Conservation (phyloP, 2,113 vertebrate species). For the Ailuropoda melanoleuca region DNA sequence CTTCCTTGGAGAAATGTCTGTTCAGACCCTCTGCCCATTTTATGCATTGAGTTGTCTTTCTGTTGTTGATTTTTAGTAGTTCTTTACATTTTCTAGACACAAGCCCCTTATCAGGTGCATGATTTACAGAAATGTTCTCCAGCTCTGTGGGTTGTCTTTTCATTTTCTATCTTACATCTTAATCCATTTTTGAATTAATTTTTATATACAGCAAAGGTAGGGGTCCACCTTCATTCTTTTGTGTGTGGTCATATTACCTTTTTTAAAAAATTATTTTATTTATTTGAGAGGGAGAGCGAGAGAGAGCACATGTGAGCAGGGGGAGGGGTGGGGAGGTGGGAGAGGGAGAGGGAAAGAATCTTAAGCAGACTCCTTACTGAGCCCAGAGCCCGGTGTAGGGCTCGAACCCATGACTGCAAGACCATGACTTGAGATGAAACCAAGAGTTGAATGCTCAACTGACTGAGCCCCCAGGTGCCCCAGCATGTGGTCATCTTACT, state of each 20-base stretch:
- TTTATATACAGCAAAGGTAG: neutral
- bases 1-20: neutral
- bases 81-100: neutral
- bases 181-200: neutral
- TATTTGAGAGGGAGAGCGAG: neutral
- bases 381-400: fast-evolving
- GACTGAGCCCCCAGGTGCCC: neutral
- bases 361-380: neutral
- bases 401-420: neutral
- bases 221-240: neutral
- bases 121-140: neutral
- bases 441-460: neutral
- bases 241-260: neutral
- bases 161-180: neutral
- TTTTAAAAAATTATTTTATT: neutral
- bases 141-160: neutral
- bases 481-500: neutral
- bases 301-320: neutral
- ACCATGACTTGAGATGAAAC: neutral
- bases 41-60: constrained; percentile 15
- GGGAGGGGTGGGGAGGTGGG: neutral
- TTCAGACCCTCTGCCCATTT: neutral
- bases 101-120: neutral
- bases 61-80: neutral
- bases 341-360: neutral